Percentiles rank a stretch among this genome's conserved stretches.
phyloP scores from a whole-genome alignment of 1,140 invertebrate species.

The Drosophila mojavensis region DNA sequence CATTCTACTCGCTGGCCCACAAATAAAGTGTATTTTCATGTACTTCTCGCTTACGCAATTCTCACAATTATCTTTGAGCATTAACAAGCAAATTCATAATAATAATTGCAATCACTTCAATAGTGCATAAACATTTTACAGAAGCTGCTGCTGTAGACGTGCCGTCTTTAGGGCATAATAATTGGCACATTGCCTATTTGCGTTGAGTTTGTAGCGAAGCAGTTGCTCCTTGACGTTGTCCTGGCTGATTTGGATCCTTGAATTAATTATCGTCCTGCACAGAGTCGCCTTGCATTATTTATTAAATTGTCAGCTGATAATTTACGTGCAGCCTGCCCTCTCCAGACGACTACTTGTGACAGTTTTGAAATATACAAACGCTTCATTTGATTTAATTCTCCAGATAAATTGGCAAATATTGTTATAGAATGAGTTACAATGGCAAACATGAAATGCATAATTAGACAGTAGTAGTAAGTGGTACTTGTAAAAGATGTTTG shows the following conservation, averaged over 20 bases:
- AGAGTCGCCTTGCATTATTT: constrained; percentile 50
- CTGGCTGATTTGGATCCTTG: constrained; percentile 26
- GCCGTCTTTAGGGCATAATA: constrained; percentile 16
- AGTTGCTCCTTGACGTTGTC: constrained; percentile 1
- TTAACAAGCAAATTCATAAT: constrained; percentile 22
- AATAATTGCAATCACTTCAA: constrained; percentile 47
- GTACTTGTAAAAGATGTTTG: not conserved
- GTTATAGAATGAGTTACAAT: constrained; percentile 16
- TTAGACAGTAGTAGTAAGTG: not conserved
- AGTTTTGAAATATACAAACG: constrained; percentile 27
- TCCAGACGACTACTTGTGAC: not conserved
- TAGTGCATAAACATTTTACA: constrained; percentile 28
- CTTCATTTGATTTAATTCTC: constrained; percentile 41
- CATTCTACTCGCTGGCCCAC: not conserved
- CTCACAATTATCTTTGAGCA: constrained; percentile 15
- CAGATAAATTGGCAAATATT: constrained; percentile 25
- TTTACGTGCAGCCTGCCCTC: constrained; percentile 44
- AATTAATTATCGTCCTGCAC: constrained; percentile 59
- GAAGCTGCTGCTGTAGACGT: no score
- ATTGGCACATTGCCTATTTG: constrained; percentile 15
- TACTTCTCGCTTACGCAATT: constrained; percentile 14
- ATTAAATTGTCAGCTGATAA: constrained; percentile 74
- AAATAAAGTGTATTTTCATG: constrained; percentile 33
- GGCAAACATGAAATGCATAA: not conserved
- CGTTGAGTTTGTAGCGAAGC: not conserved